phyloP scores from a whole-genome alignment of 2,888 invertebrate genomes.

The Caenorhabditis virilis region DNA sequence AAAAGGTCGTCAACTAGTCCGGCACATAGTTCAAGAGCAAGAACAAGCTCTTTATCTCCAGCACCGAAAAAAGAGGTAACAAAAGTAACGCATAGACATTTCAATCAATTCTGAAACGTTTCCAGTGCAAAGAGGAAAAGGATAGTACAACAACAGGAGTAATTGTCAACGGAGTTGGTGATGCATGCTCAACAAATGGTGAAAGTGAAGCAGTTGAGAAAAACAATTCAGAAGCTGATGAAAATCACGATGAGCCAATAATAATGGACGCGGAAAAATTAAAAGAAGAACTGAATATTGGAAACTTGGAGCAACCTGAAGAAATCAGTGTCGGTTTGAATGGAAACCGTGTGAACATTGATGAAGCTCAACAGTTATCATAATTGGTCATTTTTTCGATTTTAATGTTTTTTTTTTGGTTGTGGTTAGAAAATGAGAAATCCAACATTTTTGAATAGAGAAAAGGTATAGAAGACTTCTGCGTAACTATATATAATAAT shows the following conservation, averaged over 20 bases:
- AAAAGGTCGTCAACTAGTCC: constrained; percentile 33
- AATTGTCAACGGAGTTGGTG: constrained; percentile 29
- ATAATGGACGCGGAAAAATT: constrained; percentile 36
- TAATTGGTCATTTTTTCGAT: constrained; percentile 1
- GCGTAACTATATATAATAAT: too few species aligned
- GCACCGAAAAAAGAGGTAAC: constrained; percentile 33
- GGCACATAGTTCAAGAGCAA: constrained; percentile 9
- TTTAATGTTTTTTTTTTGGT: too few species aligned
- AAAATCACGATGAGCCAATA: constrained; percentile 27
- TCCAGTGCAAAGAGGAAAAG: constrained; percentile 1
- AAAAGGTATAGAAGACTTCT: too few species aligned
- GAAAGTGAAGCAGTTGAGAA: constrained; percentile 29
- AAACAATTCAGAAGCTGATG: constrained; percentile 19
- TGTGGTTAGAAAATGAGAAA: too few species aligned
- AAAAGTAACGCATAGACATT: too few species aligned
- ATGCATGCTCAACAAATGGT: constrained; percentile 27
- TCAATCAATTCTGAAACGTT: background rate
- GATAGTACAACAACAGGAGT: constrained; percentile 6
- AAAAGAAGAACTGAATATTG: constrained; percentile 36
- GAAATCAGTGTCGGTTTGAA: constrained; percentile 39
- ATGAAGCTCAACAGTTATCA: constrained; percentile 14
- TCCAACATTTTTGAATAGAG: too few species aligned
- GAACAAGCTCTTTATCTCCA: constrained; percentile 32
- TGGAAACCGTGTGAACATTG: constrained; percentile 33
- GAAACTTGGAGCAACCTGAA: constrained; percentile 30